Conservation (phyloP, 2,797 vertebrate species). For the Parauchenoglanis punctatus region DNA sequence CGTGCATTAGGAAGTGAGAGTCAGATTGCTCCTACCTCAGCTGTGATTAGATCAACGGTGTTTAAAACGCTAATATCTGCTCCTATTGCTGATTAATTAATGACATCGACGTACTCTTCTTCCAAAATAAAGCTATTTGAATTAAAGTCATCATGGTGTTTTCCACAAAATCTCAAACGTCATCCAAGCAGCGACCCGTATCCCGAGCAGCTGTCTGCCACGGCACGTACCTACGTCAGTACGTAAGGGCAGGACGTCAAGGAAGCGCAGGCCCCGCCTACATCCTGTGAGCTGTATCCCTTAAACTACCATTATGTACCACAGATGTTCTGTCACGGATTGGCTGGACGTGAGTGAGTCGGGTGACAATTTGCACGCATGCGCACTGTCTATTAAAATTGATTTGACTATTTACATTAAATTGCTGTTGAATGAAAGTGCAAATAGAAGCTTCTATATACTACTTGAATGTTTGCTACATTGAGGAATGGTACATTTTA, state of each 20-base stretch:
- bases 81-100: neutral
- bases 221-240: conserved; percentile 5
- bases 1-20: conserved; percentile 18
- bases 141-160: conserved; percentile 19
- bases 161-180: conserved; percentile 43
- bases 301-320: neutral
- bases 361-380: neutral
- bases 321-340: neutral
- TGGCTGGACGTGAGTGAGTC: neutral
- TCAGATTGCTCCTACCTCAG: conserved; percentile 41
- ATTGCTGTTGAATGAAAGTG: neutral
- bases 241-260: neutral
- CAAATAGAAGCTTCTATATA: no score
- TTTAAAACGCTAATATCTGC: neutral
- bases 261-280: conserved; percentile 5
- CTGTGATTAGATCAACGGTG: conserved; percentile 2
- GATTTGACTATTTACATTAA: neutral
- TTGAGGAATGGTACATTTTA: neutral
- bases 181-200: conserved; percentile 25
- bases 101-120: neutral
- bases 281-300: neutral
- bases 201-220: neutral
- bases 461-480: neutral
- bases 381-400: neutral
- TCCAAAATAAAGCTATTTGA: neutral